Percentiles rank a stretch among this genome's conserved stretches.
Conservation (phyloP, 2,888 invertebrate genomes). For the Therioaphis trifolii region DNA sequence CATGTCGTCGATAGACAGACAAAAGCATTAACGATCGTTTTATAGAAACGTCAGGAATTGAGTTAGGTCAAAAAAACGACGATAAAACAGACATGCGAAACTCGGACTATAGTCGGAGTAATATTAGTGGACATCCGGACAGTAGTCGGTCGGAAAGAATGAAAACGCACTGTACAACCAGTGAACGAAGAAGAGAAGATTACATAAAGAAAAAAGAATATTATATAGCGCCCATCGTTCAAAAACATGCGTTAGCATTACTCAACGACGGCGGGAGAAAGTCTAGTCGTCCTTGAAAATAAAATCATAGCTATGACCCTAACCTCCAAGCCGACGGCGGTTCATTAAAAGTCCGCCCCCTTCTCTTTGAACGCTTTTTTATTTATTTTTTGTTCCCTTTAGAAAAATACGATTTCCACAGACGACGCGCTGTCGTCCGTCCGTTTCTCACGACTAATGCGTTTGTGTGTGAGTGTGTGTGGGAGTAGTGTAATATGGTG, state of each 20-base stretch:
- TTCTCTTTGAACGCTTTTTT: background rate
- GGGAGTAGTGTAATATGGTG: slow-evolving; percentile 26
- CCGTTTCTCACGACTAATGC: slow-evolving; percentile 39
- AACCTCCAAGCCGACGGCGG: slow-evolving; percentile 55
- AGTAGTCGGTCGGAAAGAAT: background rate
- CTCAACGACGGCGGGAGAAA: slow-evolving; percentile 55
- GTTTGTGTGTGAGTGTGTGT: slow-evolving; percentile 33
- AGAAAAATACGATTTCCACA: slow-evolving; percentile 47
- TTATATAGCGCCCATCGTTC: background rate
- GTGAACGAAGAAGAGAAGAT: slow-evolving; percentile 4
- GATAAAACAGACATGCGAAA: background rate
- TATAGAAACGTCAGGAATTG: background rate
- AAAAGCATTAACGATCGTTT: background rate
- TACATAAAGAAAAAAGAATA: slow-evolving; percentile 27
- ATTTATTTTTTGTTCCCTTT: slow-evolving; percentile 30
- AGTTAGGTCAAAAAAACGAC: background rate
- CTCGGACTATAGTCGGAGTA: background rate
- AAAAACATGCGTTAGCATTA: slow-evolving; percentile 8
- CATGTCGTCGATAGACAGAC: no score
- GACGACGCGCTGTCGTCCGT: background rate
- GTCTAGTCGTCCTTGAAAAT: slow-evolving; percentile 62
- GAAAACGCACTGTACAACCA: background rate
- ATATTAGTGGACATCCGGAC: background rate
- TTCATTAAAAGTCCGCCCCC: slow-evolving; percentile 59
- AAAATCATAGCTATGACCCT: slow-evolving; percentile 52